Base-by-base conservation (phyloP, 30 jellyfish, hydroid and myxozoan genomes). In the Chironex yamaguchii region DNA sequence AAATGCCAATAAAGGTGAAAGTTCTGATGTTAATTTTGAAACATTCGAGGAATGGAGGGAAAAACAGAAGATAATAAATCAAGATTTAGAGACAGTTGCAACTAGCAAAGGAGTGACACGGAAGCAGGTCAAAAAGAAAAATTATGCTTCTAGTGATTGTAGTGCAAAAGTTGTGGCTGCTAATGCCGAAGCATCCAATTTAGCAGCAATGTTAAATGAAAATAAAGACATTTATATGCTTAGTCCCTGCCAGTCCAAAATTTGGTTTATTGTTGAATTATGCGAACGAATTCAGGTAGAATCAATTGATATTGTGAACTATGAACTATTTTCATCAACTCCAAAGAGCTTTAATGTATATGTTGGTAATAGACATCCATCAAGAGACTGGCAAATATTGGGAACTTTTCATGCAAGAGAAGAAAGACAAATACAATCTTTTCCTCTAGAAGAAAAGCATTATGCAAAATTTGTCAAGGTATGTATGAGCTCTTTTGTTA, bases 391-490 rank as follows among this genome's bases (percentile, higher is more conserved):
- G 99, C 96, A 89, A 50, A 25, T 66, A 29, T 93, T 90, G 21
- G 94, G 91, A 11, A 22, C 12, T 21, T 95, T 85, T 66, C 63
- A 75, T 1, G 96, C 91, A 2, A 95, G 63, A 27, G 80, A 92
- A 6, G 94, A 82, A 31, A 84, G 93, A 27, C 63, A 49, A 6
- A 52, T 95, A 20, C 97, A 95, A 31, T 71, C 81, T n/a, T 90
- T 66, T 82, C 62, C 71, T 21, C 49, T 95, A 49, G 90, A 92
- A 23, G 97, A 89, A 27, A 86, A 88, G 53, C 84, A 66, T 49
- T 95, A 95, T 50, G 99, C 97, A 34, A 95, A 95, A 42, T 95
- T 74, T 71, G 73, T 95, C 27, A 95, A 95, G 99, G 99, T 95
- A 34, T 1, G 87, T 52, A 11, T 3, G 33, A 24, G 4, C 42